These are phyloP conservation scores for Plebejus melissa DNA, from an alignment of 2,888 invertebrate species.

Conservation along the genomic window DNA sequence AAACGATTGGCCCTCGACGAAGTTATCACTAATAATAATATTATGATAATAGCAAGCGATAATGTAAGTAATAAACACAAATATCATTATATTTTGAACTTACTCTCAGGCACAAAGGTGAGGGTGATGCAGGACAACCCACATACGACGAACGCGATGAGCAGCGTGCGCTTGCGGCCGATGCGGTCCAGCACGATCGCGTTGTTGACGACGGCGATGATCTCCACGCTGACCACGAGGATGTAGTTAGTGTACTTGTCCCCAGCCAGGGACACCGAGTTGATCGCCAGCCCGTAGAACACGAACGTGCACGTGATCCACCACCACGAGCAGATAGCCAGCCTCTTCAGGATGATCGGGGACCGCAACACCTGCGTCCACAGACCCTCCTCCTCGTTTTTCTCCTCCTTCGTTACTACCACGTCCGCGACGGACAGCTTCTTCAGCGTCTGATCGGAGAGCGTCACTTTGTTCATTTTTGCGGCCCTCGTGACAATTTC, in stretches of 20 bases:
- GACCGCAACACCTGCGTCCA: slow-evolving; percentile 60
- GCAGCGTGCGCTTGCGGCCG: slow-evolving; percentile 81
- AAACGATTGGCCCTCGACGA: no score
- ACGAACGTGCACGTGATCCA: slow-evolving; percentile 21
- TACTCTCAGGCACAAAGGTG: slow-evolving; percentile 72
- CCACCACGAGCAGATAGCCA: slow-evolving; percentile 64
- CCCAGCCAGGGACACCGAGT: slow-evolving; percentile 76
- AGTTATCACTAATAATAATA: no score
- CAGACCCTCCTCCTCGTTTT: slow-evolving; percentile 50
- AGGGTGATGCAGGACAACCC: slow-evolving; percentile 74
- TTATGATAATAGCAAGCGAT: no score
- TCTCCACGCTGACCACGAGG: slow-evolving; percentile 82
- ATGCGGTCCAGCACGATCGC: slow-evolving; percentile 81
- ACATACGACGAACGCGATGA: slow-evolving; percentile 78
- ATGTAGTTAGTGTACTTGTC: slow-evolving; percentile 89
- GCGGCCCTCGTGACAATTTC: slow-evolving; percentile 82
- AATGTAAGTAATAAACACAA: neutral
- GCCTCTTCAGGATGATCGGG: slow-evolving; percentile 62
- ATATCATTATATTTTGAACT: slow-evolving; percentile 37
- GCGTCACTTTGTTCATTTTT: slow-evolving; percentile 77
- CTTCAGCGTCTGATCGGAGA: slow-evolving; percentile 65
- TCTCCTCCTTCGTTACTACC: slow-evolving; percentile 50
- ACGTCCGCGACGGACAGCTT: slow-evolving; percentile 58
- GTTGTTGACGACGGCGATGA: slow-evolving; percentile 84
- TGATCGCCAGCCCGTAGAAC: neutral